Conservation (phyloP, 2,797 vertebrate species). For the Acanthurus lineatus region DNA sequence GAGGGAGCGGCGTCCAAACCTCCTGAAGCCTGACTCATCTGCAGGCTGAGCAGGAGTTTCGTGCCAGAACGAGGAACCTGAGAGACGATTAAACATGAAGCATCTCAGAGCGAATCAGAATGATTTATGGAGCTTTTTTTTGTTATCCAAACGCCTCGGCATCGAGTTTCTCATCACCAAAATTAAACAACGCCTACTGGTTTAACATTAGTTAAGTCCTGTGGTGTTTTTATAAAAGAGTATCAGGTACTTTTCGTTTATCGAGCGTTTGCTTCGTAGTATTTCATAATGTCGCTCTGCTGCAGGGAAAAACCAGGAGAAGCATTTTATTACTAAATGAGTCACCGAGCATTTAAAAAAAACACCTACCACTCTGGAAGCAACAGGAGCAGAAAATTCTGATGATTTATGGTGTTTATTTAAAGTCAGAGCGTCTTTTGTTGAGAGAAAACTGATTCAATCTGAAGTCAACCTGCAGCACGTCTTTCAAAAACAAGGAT, state of each 20-base stretch:
- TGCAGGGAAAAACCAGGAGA: not conserved
- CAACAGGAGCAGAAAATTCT: not conserved
- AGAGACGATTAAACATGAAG: not conserved
- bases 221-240: not conserved
- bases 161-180: not conserved
- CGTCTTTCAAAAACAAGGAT: not conserved
- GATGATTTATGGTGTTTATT: conserved; percentile 40
- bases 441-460: not conserved
- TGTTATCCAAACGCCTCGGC: no score
- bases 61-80: conserved; percentile 2
- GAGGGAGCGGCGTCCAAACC: conserved; percentile 1
- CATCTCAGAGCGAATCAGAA: not conserved
- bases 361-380: not conserved
- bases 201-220: not conserved
- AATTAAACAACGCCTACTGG: not conserved
- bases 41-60: conserved; percentile 8
- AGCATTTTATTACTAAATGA: conserved; percentile 22
- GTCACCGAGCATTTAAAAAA: conserved; percentile 4
- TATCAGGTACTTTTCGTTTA: not conserved
- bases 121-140: conserved; percentile 16
- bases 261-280: not conserved
- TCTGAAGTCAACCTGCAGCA: not conserved
- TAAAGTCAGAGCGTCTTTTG: conserved; percentile 3
- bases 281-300: not conserved
- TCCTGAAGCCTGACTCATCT: conserved; percentile 6